Evolutionary conservation across 2,888 invertebrate species (phyloP).

Genomic region (Dicycla oo): DNA sequence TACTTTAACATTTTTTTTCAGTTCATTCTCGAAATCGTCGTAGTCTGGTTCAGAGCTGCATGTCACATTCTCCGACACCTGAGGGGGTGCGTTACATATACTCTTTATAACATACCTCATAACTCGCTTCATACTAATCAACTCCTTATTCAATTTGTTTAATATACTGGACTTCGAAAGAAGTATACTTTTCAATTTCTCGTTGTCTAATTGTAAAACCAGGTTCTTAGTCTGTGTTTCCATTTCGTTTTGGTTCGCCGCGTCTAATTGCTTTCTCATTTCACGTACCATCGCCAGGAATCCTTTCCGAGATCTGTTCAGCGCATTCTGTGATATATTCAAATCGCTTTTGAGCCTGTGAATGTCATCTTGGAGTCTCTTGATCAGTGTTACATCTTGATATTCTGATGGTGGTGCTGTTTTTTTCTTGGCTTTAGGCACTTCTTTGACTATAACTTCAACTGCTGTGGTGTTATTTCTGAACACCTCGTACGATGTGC

Average conservation of each 20-base stretch:
- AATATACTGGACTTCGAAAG: slow-evolving; percentile 77
- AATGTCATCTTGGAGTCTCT: slow-evolving; percentile 70
- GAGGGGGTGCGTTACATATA: slow-evolving; percentile 67
- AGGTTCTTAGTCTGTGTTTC: slow-evolving; percentile 74
- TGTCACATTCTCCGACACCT: slow-evolving; percentile 60
- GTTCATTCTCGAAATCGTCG: slow-evolving; percentile 76
- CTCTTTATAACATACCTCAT: slow-evolving; percentile 79
- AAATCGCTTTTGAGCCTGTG: slow-evolving; percentile 73
- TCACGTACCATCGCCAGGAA: slow-evolving; percentile 75
- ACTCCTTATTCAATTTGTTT: slow-evolving; percentile 78
- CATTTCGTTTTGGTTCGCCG: slow-evolving; percentile 73
- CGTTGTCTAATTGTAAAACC: slow-evolving; percentile 79
- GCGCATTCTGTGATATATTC: slow-evolving; percentile 67
- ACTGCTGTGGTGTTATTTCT: slow-evolving; percentile 83
- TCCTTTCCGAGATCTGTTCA: slow-evolving; percentile 70
- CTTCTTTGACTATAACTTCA: slow-evolving; percentile 82
- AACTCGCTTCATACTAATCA: slow-evolving; percentile 74
- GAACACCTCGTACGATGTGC: slow-evolving; percentile 78
- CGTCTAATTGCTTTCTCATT: slow-evolving; percentile 79
- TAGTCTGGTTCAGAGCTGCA: slow-evolving; percentile 75
- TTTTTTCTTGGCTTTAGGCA: slow-evolving; percentile 70
- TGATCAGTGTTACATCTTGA: slow-evolving; percentile 48
- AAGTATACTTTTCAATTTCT: slow-evolving; percentile 79
- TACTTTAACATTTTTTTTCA: slow-evolving; percentile 69
- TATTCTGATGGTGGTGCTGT: slow-evolving; percentile 39